Base-by-base conservation (phyloP, 2,888 invertebrate genomes). In the Pseudococcus viburni region DNA sequence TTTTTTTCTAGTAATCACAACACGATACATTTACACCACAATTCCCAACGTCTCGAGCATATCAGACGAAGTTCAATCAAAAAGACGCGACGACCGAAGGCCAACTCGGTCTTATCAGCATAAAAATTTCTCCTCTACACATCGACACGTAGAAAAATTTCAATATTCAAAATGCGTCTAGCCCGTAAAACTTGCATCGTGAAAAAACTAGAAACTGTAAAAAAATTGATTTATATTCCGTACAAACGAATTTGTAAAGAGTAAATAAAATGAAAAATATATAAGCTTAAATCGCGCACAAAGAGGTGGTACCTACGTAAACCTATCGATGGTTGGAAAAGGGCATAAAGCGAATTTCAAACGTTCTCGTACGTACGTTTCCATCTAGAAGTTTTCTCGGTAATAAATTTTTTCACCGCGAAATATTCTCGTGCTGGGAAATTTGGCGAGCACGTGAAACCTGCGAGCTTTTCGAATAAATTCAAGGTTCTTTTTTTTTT, bases 241-340 rank as follows among this genome's bases (percentile, higher is more conserved):
- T 17, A 73, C 73, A 73, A 73, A 73, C 73, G 73, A 73, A 73
- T 33, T 73, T 73, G 15, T 19, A 59, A 59, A 73, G 73, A 73
- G 73, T 73, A 73, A 73, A 73, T 73, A 73, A 73, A 59, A 59
- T 59, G 19, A 59, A 59, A 59, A 73, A 33, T 73, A 73, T 73
- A 73, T 33, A 73, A 33, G 73, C 73, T 73, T 17, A 73, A 73
- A 73, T 73, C 73, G 73, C 33, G 73, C 33, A 73, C 33, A 73
- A 26, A 73, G n/a, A 73, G 15, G 22, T 19, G 8, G n/a, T 2
- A 55, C 55, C 17, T 17, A 39, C 39, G 39, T 39, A 17, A 55
- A 59, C 59, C 59, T 59, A 59, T 59, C 19, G 19, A 59, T 59
- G 19, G 55, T 9, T 22, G 19, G 59, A 59, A 22, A 59, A 59